Percentiles rank a stretch among this genome's conserved stretches.
These are phyloP conservation scores for Orchestia grillus DNA, from an alignment of 1,140 invertebrate genomes.

Conservation along the genomic window DNA sequence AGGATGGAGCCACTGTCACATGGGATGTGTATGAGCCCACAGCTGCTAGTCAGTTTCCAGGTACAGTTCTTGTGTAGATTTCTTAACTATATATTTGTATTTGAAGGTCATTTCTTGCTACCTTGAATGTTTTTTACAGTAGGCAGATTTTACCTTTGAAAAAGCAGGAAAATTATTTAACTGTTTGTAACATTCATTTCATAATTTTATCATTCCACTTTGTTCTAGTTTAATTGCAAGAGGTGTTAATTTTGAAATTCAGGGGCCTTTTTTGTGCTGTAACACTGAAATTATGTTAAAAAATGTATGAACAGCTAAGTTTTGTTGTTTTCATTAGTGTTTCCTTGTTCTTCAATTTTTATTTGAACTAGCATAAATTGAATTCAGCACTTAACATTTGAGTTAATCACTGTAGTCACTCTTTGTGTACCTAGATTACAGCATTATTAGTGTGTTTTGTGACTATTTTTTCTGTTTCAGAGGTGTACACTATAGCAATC, in stretches of 20 bases:
- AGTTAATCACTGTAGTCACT: background rate
- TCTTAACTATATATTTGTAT: background rate
- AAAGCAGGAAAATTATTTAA: background rate
- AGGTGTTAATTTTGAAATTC: too few species aligned
- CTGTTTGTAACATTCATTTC: background rate
- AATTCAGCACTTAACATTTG: background rate
- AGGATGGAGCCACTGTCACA: constrained; percentile 88
- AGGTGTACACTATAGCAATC: constrained; percentile 88
- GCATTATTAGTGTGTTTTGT: background rate
- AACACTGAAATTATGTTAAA: too few species aligned
- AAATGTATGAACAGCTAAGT: too few species aligned
- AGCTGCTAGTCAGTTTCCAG: constrained; percentile 62
- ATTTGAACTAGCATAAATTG: background rate
- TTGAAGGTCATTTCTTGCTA: background rate
- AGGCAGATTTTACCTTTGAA: background rate
- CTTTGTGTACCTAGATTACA: background rate
- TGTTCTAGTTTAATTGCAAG: too few species aligned
- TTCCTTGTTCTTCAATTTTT: too few species aligned
- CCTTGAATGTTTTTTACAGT: background rate
- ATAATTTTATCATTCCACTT: too few species aligned
- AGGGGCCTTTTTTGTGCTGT: too few species aligned
- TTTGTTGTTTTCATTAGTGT: too few species aligned
- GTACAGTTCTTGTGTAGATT: background rate
- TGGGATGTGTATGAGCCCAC: constrained; percentile 81
- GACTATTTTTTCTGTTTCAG: constrained; percentile 73